Conservation (phyloP, 2,888 invertebrate species). For the Rhagium mordax region DNA sequence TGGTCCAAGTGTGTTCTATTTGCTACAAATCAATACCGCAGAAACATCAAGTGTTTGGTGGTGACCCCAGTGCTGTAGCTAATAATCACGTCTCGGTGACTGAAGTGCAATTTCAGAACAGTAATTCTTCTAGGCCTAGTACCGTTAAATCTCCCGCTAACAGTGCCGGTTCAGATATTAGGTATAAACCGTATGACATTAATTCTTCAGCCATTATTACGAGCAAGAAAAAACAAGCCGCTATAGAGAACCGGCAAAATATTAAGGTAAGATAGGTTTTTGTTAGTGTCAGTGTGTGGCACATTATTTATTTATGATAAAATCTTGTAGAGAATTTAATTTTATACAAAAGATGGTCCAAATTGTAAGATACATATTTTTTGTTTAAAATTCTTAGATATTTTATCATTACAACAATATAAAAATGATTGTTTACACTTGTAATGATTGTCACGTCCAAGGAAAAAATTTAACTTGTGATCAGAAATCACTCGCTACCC, state of each 20-base stretch:
- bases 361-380: too few relatives aligned
- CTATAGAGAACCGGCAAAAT: constrained; percentile 60
- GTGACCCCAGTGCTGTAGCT: constrained; percentile 57
- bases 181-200: constrained; percentile 76
- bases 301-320: too few relatives aligned
- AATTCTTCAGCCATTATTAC: constrained; percentile 69
- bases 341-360: too few relatives aligned
- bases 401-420: too few relatives aligned
- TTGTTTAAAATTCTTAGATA: too few relatives aligned
- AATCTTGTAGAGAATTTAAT: too few relatives aligned
- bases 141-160: constrained; percentile 74
- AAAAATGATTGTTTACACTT: too few relatives aligned
- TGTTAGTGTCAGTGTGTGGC: too few relatives aligned
- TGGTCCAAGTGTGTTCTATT: constrained; percentile 90
- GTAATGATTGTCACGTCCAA: too few relatives aligned
- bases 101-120: constrained; percentile 66
- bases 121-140: constrained; percentile 69
- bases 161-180: constrained; percentile 73
- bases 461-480: too few relatives aligned
- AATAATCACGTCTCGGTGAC: constrained; percentile 67
- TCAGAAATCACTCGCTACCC: too few relatives aligned
- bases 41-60: constrained; percentile 79
- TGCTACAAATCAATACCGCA: constrained; percentile 89
- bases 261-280: constrained; percentile 49
- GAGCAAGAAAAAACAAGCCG: constrained; percentile 71